These are phyloP conservation scores for Betta splendens DNA, from an alignment of 2,797 vertebrate genomes.

Conservation along the genomic window DNA sequence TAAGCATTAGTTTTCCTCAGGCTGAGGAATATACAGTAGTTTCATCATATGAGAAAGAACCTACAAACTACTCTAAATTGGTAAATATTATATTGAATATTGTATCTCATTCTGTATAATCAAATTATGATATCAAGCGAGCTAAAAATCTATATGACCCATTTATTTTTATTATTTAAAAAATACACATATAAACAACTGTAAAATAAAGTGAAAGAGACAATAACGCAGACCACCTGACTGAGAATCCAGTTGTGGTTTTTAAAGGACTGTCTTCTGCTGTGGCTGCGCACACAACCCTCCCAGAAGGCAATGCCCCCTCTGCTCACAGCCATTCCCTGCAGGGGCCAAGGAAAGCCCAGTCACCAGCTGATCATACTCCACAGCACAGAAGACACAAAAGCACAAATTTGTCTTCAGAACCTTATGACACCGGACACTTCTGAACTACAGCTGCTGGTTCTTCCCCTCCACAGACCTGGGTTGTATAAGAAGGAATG, in stretches of 20 bases:
- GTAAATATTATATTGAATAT: too few species aligned
- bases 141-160: too few species aligned
- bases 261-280: slow-evolving; percentile 62
- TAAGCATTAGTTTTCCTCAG: too few species aligned
- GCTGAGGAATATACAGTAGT: too few species aligned
- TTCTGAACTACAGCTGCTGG: slow-evolving; percentile 4
- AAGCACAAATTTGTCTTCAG: not conserved
- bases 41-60: too few species aligned
- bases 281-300: slow-evolving; percentile 70
- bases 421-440: not conserved
- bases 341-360: slow-evolving; percentile 57
- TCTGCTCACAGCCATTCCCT: slow-evolving; percentile 84
- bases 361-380: slow-evolving; percentile 68
- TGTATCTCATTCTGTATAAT: too few species aligned
- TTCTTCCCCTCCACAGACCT: slow-evolving; percentile 14
- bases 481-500: slow-evolving; percentile 15
- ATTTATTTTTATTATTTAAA: too few species aligned
- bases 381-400: slow-evolving; percentile 10
- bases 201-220: too few species aligned
- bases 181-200: too few species aligned
- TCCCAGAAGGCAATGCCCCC: slow-evolving; percentile 78
- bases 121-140: too few species aligned
- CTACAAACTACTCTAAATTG: too few species aligned
- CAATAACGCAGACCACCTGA: slow-evolving; percentile 65
- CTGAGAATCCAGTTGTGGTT: slow-evolving; percentile 62